Base-by-base conservation (phyloP, 2,888 invertebrate genomes). In the Anagyrus pseudococci region DNA sequence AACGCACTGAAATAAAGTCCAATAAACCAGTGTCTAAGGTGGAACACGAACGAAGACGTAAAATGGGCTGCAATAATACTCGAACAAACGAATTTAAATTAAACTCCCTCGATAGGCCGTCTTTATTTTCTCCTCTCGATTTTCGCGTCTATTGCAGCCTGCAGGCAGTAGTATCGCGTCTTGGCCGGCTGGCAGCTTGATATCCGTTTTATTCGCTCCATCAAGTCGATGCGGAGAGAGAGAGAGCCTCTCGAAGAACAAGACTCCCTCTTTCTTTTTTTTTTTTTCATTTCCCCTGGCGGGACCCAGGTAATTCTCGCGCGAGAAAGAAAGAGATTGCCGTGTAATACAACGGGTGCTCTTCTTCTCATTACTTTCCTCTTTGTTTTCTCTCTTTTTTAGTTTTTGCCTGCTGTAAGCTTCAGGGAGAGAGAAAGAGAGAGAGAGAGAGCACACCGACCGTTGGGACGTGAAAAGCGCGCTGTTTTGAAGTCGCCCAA, bases 151-250 rank as follows among this genome's bases (percentile, higher is more conserved):
- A n/a, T n/a, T n/a, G n/a, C n/a, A n/a, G n/a, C n/a, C n/a, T n/a
- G 56, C 46, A 15, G 3, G 22, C 22, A 4, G n/a, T 4, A 4
- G 20, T 20, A 17, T 15, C 7, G 48, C 48, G 26, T 13, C 8
- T 7, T 3, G 8, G 13, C 6, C 25, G 13, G 46, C 20, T 46
- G 7, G 44, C 10, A 20, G 25, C 25, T 2, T 22, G 41, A 47
- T 47, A 48, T 57, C 53, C 40, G n/a, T 54, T 62, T 62, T 37
- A 54, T 54, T 54, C 58, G 62, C 54, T 58, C 54, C 58, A 54
- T 62, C 54, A 54, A 62, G 48, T 54, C 43, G 46, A 40, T 23
- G 23, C 33, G 29, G 29, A n/a, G n/a, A n/a, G n/a, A n/a, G n/a
- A n/a, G n/a, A n/a, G n/a, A n/a, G n/a, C n/a, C 29, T 29, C 29